Evolutionary conservation across 2,797 vertebrate genomes (phyloP).

Genomic region (Astyanax mexicanus): DNA sequence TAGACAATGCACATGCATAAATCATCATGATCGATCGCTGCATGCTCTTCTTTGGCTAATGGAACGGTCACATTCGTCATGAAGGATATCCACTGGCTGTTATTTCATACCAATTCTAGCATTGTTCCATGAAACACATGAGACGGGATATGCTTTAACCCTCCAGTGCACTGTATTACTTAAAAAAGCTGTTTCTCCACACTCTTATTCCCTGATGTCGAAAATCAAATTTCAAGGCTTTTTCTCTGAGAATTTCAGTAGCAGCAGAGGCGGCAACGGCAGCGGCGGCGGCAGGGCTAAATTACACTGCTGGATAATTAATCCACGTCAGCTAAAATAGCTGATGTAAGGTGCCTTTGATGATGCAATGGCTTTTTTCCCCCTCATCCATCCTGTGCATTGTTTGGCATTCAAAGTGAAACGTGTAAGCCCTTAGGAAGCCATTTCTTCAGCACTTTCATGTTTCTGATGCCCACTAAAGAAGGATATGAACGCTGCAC

Average conservation of each 20-base stretch:
- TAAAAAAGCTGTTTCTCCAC: conserved; percentile 36
- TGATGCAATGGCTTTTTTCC: conserved; percentile 65
- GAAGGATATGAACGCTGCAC: conserved; percentile 35
- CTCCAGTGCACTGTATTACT: conserved; percentile 23
- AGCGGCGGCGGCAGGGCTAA: conserved; percentile 64
- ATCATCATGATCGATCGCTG: conserved; percentile 13
- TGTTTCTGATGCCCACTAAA: conserved; percentile 72
- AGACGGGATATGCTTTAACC: conserved; percentile 16
- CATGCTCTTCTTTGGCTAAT: conserved; percentile 11
- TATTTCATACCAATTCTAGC: neutral
- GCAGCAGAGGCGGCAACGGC: conserved; percentile 63
- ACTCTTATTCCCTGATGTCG: conserved; percentile 35
- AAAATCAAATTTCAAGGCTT: conserved; percentile 54
- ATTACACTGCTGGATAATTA: conserved; percentile 78
- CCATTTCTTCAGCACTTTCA: conserved; percentile 72
- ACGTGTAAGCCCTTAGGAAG: conserved; percentile 70
- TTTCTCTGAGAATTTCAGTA: conserved; percentile 69
- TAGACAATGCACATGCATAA: neutral
- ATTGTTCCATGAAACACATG: conserved; percentile 13
- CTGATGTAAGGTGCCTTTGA: conserved; percentile 75
- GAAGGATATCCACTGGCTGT: neutral
- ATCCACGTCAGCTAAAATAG: conserved; percentile 77
- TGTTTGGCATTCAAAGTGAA: conserved; percentile 67
- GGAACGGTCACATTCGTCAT: neutral
- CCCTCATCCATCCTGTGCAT: conserved; percentile 42